Evolutionary conservation across 2,113 vertebrate genomes (phyloP).

Genomic region (Ceyx cyanopectus): DNA sequence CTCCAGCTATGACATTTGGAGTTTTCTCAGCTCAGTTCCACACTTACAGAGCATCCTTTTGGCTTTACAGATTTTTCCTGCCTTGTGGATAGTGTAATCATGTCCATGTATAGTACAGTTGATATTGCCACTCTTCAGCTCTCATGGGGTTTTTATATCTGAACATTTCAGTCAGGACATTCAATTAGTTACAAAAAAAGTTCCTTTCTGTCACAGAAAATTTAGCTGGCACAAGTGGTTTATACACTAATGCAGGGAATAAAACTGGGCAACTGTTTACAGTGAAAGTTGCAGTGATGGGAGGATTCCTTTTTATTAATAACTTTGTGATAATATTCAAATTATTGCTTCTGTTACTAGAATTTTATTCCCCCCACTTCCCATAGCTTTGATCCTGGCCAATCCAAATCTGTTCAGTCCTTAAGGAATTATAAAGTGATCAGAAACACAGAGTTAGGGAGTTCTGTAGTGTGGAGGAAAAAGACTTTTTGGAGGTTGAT

Average conservation of each 20-base stretch:
- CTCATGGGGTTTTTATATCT: neutral
- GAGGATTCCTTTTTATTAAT: neutral
- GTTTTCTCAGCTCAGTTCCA: neutral
- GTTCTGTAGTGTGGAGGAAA: neutral
- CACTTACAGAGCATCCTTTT: neutral
- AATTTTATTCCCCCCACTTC: neutral
- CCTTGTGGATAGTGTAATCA: rapidly evolving
- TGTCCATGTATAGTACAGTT: neutral
- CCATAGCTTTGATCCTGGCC: neutral
- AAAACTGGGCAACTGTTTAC: neutral
- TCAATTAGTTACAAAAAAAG: neutral
- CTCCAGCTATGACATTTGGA: rapidly evolving
- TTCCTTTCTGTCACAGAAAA: neutral
- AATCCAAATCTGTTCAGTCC: neutral
- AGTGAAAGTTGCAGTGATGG: neutral
- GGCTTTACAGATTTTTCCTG: neutral
- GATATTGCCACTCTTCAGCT: neutral
- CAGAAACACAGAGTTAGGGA: neutral
- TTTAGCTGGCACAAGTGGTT: neutral
- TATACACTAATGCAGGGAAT: neutral
- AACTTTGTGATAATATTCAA: neutral
- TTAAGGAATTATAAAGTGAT: neutral
- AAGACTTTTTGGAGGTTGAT: neutral
- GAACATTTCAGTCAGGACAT: neutral
- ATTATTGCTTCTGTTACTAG: neutral